A percentile compares a stretch with the other conserved stretches of the same genome.
Evolutionary conservation across 2,888 invertebrate species (phyloP).

Genomic region (Dione juno): DNA sequence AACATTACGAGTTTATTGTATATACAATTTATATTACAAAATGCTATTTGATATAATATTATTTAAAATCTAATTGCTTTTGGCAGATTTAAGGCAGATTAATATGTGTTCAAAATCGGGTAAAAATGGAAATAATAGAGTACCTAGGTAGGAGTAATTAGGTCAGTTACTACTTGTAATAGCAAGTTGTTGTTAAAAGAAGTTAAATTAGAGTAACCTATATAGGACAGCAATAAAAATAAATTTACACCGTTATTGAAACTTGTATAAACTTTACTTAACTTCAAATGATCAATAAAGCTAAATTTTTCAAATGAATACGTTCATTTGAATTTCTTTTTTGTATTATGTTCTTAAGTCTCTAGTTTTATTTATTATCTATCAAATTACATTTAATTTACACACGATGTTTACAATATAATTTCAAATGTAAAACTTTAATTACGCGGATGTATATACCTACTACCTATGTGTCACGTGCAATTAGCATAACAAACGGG

Average conservation of each 20-base stretch:
- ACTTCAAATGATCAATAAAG: no score
- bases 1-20: background rate
- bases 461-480: conserved; percentile 36
- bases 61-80: no score
- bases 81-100: no score
- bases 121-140: no score
- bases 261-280: background rate
- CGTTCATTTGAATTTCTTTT: background rate
- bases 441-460: conserved; percentile 30
- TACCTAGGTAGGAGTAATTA: no score
- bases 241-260: conserved; percentile 7
- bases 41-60: no score
- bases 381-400: background rate
- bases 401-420: background rate
- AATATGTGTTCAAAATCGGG: background rate
- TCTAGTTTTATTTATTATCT: background rate
- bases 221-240: background rate
- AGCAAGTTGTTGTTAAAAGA: background rate
- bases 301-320: no score
- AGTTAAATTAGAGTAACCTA: conserved; percentile 13
- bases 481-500: conserved; percentile 54
- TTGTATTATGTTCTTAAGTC: no score
- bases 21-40: no score
- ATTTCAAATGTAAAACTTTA: conserved; percentile 22
- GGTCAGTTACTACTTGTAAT: background rate